Conservation (phyloP, 1,140 invertebrate species). For the Zaprionus vittiger region DNA sequence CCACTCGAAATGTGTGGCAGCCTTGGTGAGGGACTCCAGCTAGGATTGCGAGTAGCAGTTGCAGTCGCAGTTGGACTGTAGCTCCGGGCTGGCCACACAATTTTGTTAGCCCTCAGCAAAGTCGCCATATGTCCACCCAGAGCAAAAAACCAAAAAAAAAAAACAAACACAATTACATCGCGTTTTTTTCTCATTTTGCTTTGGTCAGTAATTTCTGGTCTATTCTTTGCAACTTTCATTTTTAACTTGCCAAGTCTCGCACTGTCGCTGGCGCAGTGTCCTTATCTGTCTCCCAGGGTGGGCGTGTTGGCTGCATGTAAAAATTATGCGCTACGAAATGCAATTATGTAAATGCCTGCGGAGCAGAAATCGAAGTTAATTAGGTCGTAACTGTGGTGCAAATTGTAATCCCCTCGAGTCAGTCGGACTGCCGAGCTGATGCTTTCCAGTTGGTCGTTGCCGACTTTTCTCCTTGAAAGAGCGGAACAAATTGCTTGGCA, state of each 20-base stretch:
- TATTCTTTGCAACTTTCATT: slow-evolving; percentile 65
- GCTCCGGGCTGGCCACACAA: slow-evolving; percentile 21
- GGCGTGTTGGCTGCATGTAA: slow-evolving; percentile 45
- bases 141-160: not conserved
- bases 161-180: slow-evolving; percentile 68
- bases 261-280: slow-evolving; percentile 12
- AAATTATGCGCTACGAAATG: slow-evolving; percentile 74
- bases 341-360: slow-evolving; percentile 79
- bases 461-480: slow-evolving; percentile 15
- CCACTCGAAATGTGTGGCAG: slow-evolving; percentile 12
- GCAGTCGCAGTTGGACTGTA: slow-evolving; percentile 8
- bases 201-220: slow-evolving; percentile 63
- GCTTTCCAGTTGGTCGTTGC: not conserved
- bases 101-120: slow-evolving; percentile 42
- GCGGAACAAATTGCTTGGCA: slow-evolving; percentile 52
- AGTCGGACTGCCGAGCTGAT: not conserved
- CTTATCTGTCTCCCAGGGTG: slow-evolving; percentile 28
- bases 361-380: slow-evolving; percentile 76
- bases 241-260: slow-evolving; percentile 65
- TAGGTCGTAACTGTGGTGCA: slow-evolving; percentile 74
- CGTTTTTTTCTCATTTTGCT: slow-evolving; percentile 48
- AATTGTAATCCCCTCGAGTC: slow-evolving; percentile 52
- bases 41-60: not conserved
- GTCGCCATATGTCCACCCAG: slow-evolving; percentile 62
- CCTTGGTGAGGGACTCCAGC: not conserved